These are phyloP conservation scores for Apodemus sylvaticus DNA, from an alignment of 2,113 vertebrate species.

Conservation along the genomic window DNA sequence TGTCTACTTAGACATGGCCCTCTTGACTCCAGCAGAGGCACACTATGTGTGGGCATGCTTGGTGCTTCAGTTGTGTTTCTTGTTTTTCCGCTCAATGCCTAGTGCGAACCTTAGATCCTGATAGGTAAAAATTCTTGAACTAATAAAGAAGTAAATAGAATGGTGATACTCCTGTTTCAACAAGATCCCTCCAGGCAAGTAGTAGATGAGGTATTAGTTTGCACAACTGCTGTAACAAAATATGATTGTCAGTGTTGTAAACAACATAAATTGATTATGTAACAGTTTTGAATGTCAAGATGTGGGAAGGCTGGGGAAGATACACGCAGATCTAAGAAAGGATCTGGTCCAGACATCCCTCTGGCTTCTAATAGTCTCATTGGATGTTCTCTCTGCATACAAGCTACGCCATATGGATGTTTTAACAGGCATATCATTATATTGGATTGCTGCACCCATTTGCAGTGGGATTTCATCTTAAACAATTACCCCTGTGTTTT, in stretches of 20 bases:
- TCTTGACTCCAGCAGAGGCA: not conserved
- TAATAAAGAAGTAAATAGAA: not conserved
- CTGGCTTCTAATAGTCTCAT: not conserved
- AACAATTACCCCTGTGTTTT: not conserved
- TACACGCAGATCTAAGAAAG: not conserved
- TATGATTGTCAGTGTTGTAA: not conserved
- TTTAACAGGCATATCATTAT: not conserved
- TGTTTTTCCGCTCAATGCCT: not conserved
- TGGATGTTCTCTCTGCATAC: not conserved
- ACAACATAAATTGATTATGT: not conserved
- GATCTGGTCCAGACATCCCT: not conserved
- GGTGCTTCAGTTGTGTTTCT: not conserved
- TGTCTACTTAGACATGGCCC: not conserved
- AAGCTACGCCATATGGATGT: not conserved
- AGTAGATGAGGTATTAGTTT: conserved; percentile 27
- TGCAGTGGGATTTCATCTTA: not conserved
- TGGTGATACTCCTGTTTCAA: conserved; percentile 38
- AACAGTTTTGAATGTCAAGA: not conserved
- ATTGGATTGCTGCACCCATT: not conserved
- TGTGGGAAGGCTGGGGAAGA: no score
- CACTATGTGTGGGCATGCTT: not conserved
- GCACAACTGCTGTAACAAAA: conserved; percentile 40
- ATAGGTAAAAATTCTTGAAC: conserved; percentile 6
- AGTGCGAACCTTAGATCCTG: not conserved
- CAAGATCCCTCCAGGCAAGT: not conserved